These are phyloP conservation scores for Callyntrura guangdongensis DNA, from an alignment of 2,888 invertebrate genomes.

Conservation along the genomic window DNA sequence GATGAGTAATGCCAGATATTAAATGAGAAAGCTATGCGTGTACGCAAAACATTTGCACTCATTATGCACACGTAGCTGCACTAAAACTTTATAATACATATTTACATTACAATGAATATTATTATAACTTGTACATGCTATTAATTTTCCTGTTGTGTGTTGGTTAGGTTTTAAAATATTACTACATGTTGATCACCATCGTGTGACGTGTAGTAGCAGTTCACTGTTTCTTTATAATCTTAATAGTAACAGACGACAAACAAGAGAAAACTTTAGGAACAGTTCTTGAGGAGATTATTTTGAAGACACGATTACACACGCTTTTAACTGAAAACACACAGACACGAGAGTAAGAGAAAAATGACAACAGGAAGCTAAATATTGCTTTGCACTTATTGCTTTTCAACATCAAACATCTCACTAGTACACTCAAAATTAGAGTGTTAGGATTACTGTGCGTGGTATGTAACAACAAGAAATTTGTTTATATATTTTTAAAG, in stretches of 20 bases:
- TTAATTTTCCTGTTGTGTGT: slow-evolving; percentile 22
- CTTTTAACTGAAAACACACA: background rate
- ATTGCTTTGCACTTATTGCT: background rate
- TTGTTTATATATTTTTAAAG: no score
- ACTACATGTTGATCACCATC: no score
- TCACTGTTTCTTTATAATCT: background rate
- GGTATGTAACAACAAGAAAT: slow-evolving; percentile 35
- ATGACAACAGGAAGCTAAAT: slow-evolving; percentile 18
- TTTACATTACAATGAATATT: background rate
- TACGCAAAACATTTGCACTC: background rate
- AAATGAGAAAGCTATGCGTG: slow-evolving; percentile 5
- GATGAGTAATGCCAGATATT: background rate
- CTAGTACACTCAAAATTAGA: slow-evolving; percentile 34
- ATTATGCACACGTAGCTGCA: background rate
- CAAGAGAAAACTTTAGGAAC: slow-evolving; percentile 45
- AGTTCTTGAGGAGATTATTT: slow-evolving; percentile 8
- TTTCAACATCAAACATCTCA: background rate
- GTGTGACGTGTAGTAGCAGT: background rate
- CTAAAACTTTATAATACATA: background rate
- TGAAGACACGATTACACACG: background rate
- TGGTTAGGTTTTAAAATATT: no score
- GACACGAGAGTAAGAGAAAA: background rate
- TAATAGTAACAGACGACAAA: background rate
- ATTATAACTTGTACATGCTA: background rate
- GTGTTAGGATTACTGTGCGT: slow-evolving; percentile 38